Evolutionary conservation across 2,113 vertebrate species (phyloP), one percentile per base, ranked within the genome.

Genomic region (Columba janthina): DNA sequence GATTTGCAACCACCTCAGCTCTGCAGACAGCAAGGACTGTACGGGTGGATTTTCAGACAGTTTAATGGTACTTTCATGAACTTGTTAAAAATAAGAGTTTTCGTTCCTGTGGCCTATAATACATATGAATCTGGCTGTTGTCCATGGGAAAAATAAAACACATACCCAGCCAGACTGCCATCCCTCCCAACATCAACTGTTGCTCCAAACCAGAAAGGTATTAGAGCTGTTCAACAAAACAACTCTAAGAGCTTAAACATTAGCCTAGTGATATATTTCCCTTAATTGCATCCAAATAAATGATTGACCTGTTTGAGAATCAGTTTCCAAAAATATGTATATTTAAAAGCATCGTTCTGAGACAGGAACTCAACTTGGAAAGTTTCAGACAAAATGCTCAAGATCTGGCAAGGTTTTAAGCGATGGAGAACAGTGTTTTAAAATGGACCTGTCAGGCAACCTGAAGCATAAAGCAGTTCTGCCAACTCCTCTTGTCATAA

Each of bases 371-470:
- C 44, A 42, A 0, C 84, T 75, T 25, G 4, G 77, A 62, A 82
- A 94, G 50, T 92, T 92, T 65, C 54, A 74, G 87, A 36, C 53
- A 53, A 87, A 95, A 82, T 4, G 25, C 58, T 89, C 26, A 17
- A 85, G 64, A 60, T 66, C 42, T 85, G 84, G 81, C 57, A 62
- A 83, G 46, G 20, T 69, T 95, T 89, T 72, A 91, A 93, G 74
- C 46, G n/a, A 58, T 31, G 75, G 80, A 85, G 74, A 94, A 11
- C n/a, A 69, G 44, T 14, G 54, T 95, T 93, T 89, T 85, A 58
- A 85, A 95, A 58, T 5, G 0, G 81, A 96, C 51, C 85, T 95
- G 81, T 89, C 81, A 80, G 85, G 71, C 53, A 96, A 76, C 67
- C 73, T 82, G 71, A 88, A 90, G 78, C 1, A 0, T 36, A 89